Conservation (phyloP, 2,888 invertebrate genomes). For the Tryphoninae sp. region DNA sequence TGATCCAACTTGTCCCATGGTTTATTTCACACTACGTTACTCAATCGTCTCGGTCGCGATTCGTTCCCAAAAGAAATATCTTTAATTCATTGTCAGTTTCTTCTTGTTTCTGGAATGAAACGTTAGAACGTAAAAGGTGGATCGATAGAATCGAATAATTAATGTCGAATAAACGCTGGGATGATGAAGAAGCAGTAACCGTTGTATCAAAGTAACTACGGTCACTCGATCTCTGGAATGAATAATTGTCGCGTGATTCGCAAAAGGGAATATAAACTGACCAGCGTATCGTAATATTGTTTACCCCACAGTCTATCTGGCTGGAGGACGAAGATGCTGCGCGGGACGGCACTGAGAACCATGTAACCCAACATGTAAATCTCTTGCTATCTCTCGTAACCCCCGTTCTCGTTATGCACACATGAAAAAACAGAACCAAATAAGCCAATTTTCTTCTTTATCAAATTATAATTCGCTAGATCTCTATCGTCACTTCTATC, state of each 20-base stretch:
- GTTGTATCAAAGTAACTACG: background rate
- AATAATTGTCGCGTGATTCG: conserved; percentile 24
- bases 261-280: conserved; percentile 63
- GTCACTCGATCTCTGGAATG: background rate
- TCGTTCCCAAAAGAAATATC: no score
- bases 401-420: conserved; percentile 49
- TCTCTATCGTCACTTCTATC: conserved; percentile 44
- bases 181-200: background rate
- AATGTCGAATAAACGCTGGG: background rate
- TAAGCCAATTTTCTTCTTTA: conserved; percentile 53
- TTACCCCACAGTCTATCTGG: conserved; percentile 81
- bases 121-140: no score
- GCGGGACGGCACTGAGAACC: conserved; percentile 80
- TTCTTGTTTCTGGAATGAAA: no score
- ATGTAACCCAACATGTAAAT: conserved; percentile 80
- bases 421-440: conserved; percentile 41
- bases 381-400: conserved; percentile 69
- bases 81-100: no score
- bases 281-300: conserved; percentile 75
- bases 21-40: no score
- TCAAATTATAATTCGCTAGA: conserved; percentile 57
- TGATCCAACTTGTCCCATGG: background rate
- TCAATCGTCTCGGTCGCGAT: no score
- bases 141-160: background rate
- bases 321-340: conserved; percentile 80